Percentiles rank a stretch among this genome's conserved stretches.
Evolutionary conservation across 2,113 vertebrate species (phyloP).

Genomic region (Pithys albifrons): DNA sequence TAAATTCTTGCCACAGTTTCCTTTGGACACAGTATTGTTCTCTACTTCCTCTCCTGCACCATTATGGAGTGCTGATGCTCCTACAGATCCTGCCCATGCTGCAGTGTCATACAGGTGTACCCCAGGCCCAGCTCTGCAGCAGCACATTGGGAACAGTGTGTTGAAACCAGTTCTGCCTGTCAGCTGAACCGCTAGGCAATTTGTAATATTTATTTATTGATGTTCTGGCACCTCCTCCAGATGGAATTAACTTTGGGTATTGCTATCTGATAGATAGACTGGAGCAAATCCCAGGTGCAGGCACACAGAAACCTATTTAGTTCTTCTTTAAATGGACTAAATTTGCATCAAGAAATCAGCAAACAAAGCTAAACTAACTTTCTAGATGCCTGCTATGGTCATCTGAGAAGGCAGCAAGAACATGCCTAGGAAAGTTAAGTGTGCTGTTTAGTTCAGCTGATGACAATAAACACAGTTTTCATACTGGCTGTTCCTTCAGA

Average conservation of each 20-base stretch:
- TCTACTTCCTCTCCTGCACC: slow-evolving; percentile 41
- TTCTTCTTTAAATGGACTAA: neutral
- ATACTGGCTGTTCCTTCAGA: neutral
- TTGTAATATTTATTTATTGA: slow-evolving; percentile 52
- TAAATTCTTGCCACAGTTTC: slow-evolving; percentile 62
- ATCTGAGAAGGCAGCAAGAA: neutral
- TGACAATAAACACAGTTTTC: neutral
- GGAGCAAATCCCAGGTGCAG: neutral
- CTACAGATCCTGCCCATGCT: slow-evolving; percentile 6
- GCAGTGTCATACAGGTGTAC: neutral
- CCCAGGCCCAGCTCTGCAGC: neutral
- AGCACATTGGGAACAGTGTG: neutral
- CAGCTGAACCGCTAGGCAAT: slow-evolving; percentile 49
- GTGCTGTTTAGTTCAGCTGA: neutral
- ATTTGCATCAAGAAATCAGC: neutral
- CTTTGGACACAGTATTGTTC: slow-evolving; percentile 49
- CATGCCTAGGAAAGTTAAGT: neutral
- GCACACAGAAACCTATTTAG: neutral
- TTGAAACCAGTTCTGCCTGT: slow-evolving; percentile 34
- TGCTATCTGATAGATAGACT: neutral
- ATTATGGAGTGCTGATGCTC: neutral
- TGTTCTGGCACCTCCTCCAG: slow-evolving; percentile 41
- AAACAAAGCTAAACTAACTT: slow-evolving; percentile 8
- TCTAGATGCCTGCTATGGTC: neutral
- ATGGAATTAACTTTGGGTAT: neutral